phyloP scores from a whole-genome alignment of 2,888 invertebrate genomes.

The Himalopsyche japonica region DNA sequence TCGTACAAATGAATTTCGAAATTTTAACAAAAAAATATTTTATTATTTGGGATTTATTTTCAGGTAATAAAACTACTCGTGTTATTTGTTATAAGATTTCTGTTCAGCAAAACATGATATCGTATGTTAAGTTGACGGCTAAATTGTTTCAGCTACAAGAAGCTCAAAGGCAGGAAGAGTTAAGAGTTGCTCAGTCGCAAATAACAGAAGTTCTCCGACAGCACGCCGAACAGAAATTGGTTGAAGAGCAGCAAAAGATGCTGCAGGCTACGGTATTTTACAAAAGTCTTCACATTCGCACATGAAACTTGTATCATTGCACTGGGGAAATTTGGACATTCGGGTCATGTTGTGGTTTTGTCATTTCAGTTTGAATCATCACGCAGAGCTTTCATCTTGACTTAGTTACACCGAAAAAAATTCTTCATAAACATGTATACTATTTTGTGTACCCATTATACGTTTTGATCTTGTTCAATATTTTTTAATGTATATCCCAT shows the following conservation, averaged over 20 bases:
- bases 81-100: neutral
- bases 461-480: too few species aligned
- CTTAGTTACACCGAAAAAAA: too few species aligned
- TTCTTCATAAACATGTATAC: too few species aligned
- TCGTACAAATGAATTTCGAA: too few species aligned
- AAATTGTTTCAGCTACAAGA: conserved; percentile 29
- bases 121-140: neutral
- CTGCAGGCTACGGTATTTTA: conserved; percentile 47
- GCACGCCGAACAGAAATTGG: conserved; percentile 60
- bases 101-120: neutral
- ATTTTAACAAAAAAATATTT: neutral
- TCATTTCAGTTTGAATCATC: neutral
- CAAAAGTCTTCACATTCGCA: neutral
- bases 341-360: neutral
- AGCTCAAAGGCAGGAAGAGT: conserved; percentile 41
- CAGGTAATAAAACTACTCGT: too few species aligned
- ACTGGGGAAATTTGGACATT: neutral
- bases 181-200: conserved; percentile 10
- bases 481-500: too few species aligned
- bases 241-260: conserved; percentile 64
- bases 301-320: neutral
- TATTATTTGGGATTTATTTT: too few species aligned
- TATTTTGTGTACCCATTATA: too few species aligned
- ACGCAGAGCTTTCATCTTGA: neutral
- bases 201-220: conserved; percentile 60